phyloP scores from a whole-genome alignment of 37 sponge, comb jelly and placozoan species.

The Halichondria panicea region DNA sequence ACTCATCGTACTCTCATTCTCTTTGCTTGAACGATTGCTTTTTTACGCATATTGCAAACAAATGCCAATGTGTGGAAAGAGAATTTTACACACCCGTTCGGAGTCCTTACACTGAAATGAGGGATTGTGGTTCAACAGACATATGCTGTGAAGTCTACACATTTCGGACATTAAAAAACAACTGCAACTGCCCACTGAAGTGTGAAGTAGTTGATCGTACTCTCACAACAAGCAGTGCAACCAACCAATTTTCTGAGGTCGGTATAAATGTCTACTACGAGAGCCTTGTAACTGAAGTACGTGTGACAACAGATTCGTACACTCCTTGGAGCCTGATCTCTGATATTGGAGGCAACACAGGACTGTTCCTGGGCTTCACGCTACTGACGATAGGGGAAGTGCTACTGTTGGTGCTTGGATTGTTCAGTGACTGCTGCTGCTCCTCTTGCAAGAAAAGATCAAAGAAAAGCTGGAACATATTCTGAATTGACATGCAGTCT shows the following conservation, averaged over 20 bases:
- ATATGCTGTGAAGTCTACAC: constrained; percentile 7
- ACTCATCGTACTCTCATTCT: background rate
- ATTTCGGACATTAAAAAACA: background rate
- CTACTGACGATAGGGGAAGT: constrained; percentile 13
- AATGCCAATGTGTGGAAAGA: constrained; percentile 1
- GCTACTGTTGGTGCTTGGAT: constrained; percentile 15
- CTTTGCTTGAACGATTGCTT: constrained; percentile 5
- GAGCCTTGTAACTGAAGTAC: background rate
- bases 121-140: background rate
- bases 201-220: constrained; percentile 1
- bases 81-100: background rate
- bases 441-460: too few relatives aligned
- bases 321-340: constrained; percentile 23
- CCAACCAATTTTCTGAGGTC: background rate
- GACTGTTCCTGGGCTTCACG: constrained; percentile 51
- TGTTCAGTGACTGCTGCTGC: constrained; percentile 10
- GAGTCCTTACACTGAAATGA: background rate
- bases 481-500: too few relatives aligned
- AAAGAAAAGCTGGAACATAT: too few relatives aligned
- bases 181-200: constrained; percentile 11
- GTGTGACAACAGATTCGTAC: constrained; percentile 31
- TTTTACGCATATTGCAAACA: background rate
- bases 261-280: constrained; percentile 16
- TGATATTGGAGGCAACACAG: constrained; percentile 51
- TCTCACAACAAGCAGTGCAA: constrained; percentile 10